Percentiles rank a stretch among this genome's conserved stretches.
Evolutionary conservation across 2,797 vertebrate genomes (phyloP).

Genomic region (Rhinichthys osculus): DNA sequence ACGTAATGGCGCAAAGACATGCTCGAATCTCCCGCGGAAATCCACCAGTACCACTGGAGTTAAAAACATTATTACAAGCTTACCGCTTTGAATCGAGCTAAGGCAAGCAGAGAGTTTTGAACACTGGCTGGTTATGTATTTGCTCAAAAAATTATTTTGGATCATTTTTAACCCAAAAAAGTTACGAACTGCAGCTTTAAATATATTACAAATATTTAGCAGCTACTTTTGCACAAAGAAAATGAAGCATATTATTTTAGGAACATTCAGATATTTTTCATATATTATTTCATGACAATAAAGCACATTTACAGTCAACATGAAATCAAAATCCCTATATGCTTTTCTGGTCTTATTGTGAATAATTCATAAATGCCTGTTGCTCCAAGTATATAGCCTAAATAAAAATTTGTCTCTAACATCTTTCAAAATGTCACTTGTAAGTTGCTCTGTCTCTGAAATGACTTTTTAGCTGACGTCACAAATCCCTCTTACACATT

Average conservation of each 20-base stretch:
- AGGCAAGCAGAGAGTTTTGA: too few relatives aligned
- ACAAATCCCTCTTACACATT: background rate
- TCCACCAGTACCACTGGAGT: too few relatives aligned
- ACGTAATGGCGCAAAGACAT: too few relatives aligned
- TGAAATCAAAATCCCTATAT: background rate
- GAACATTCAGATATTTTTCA: background rate
- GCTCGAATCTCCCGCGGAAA: too few relatives aligned
- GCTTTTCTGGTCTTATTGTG: background rate
- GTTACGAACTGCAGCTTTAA: too few relatives aligned
- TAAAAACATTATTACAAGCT: too few relatives aligned
- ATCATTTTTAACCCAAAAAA: too few relatives aligned
- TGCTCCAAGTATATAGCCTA: background rate
- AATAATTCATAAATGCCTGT: background rate
- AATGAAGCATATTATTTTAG: background rate
- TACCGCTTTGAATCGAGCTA: too few relatives aligned
- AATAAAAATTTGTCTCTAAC: background rate
- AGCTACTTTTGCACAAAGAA: background rate
- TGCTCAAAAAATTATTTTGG: too few relatives aligned
- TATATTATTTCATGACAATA: background rate
- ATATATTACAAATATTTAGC: too few relatives aligned
- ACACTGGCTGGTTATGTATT: too few relatives aligned
- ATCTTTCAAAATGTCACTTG: slow-evolving; percentile 7
- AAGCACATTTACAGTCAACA: background rate
- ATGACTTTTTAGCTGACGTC: background rate
- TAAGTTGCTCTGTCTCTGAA: background rate